These are phyloP conservation scores for Zaprionus obscuricornis DNA, from an alignment of 2,888 invertebrate species.

Conservation along the genomic window DNA sequence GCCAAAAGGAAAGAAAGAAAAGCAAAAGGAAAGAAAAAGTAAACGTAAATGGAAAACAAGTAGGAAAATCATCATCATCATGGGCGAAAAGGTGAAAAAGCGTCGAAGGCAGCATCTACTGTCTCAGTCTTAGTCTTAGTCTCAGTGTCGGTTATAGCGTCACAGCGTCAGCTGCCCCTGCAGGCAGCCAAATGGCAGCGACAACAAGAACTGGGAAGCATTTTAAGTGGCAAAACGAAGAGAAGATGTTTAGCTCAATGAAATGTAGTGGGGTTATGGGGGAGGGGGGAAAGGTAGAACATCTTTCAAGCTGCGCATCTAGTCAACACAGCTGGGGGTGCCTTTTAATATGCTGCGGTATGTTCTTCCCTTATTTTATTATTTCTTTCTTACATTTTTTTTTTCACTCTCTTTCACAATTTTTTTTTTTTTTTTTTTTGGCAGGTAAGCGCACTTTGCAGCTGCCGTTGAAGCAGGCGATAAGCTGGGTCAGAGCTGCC, in stretches of 20 bases:
- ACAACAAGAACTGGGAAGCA: conserved; percentile 34
- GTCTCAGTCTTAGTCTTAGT: too few species aligned
- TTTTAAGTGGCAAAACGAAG: conserved; percentile 54
- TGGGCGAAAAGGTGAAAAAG: conserved; percentile 61
- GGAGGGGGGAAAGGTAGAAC: not conserved
- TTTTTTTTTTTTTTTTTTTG: conserved; percentile 7
- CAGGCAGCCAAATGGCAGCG: conserved; percentile 44
- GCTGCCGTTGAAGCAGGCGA: conserved; percentile 49
- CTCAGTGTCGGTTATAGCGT: too few species aligned
- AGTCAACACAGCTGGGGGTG: conserved; percentile 62
- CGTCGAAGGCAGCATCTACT: conserved; percentile 50
- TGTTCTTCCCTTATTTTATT: conserved; percentile 49
- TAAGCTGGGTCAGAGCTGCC: conserved; percentile 57
- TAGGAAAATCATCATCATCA: conserved; percentile 34
- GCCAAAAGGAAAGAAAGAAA: conserved; percentile 34
- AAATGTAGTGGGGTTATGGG: not conserved
- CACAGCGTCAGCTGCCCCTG: conserved; percentile 36
- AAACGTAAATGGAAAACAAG: conserved; percentile 7
- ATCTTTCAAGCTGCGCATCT: conserved; percentile 51
- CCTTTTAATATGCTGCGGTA: conserved; percentile 77
- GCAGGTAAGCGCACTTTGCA: conserved; percentile 72
- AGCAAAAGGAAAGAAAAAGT: conserved; percentile 14
- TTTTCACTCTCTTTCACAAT: too few species aligned
- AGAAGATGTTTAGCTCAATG: too few species aligned
- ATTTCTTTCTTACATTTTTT: conserved; percentile 22